Conservation (phyloP, 2,113 vertebrate species). For the Geococcyx californianus region DNA sequence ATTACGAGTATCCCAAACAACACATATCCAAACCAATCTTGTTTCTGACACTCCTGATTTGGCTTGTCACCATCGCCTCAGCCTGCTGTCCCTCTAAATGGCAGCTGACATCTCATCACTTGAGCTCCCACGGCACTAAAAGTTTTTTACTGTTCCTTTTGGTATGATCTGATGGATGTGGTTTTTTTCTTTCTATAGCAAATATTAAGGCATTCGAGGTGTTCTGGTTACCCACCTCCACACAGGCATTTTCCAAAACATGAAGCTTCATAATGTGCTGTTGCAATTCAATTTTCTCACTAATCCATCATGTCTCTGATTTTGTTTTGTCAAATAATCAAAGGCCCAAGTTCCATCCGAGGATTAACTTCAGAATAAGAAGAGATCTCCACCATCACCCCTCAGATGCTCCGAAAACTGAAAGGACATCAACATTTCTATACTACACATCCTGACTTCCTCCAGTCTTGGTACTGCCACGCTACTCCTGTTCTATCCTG, state of each 20-base stretch:
- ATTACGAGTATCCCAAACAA: background rate
- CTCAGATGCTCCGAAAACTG: background rate
- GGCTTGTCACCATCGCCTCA: background rate
- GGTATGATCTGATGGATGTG: background rate
- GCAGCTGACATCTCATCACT: background rate
- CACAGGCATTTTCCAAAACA: background rate
- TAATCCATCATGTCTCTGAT: background rate
- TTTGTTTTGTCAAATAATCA: background rate
- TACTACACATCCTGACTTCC: background rate
- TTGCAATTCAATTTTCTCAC: background rate
- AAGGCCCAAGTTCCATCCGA: background rate
- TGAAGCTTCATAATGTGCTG: background rate
- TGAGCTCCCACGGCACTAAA: background rate
- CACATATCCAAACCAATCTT: background rate
- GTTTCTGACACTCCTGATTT: background rate
- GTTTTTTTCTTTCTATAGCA: background rate
- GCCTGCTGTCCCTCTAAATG: background rate
- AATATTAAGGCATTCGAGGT: background rate
- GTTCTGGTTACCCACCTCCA: background rate
- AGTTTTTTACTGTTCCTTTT: background rate
- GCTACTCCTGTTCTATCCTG: background rate
- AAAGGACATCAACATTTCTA: background rate
- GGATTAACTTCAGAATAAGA: background rate
- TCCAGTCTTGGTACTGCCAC: background rate
- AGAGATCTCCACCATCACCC: rapidly evolving